Percentiles rank a stretch among this genome's conserved stretches.
Conservation (phyloP, 2,888 invertebrate species). For the Agriopis leucophaearia region DNA sequence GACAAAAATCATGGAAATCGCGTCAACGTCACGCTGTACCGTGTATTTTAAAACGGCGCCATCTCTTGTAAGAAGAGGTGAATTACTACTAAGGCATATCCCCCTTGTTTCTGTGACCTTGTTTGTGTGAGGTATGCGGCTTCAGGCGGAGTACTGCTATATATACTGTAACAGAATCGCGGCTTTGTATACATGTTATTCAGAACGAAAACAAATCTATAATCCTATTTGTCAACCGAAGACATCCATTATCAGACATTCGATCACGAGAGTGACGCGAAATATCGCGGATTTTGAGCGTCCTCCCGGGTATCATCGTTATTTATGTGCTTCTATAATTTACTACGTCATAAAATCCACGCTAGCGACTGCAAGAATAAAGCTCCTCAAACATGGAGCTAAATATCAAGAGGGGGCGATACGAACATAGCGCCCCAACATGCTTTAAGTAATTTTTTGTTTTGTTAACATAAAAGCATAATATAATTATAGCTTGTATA, state of each 20-base stretch:
- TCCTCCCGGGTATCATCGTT: conserved; percentile 22
- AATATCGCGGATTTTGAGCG: conserved; percentile 37
- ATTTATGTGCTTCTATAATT: conserved; percentile 17
- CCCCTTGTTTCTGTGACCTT: too few species aligned
- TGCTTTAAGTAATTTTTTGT: too few species aligned
- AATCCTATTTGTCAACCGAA: conserved; percentile 30
- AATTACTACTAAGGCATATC: too few species aligned
- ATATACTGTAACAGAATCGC: background rate
- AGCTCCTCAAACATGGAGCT: background rate
- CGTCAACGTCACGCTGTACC: too few species aligned
- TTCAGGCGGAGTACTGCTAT: background rate
- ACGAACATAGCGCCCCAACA: too few species aligned
- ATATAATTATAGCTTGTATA: too few species aligned
- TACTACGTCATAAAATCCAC: conserved; percentile 15
- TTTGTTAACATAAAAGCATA: too few species aligned
- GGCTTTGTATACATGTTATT: conserved; percentile 12
- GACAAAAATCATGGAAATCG: too few species aligned
- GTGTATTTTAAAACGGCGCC: too few species aligned
- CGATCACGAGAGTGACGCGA: conserved; percentile 38
- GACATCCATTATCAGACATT: conserved; percentile 41
- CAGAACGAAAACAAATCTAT: conserved; percentile 19
- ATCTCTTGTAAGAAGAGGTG: too few species aligned
- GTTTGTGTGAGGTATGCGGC: background rate
- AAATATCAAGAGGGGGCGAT: too few species aligned
- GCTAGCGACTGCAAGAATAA: conserved; percentile 6